Evolutionary conservation across 2,888 invertebrate genomes (phyloP).

Genomic region (Cantharis rufa): DNA sequence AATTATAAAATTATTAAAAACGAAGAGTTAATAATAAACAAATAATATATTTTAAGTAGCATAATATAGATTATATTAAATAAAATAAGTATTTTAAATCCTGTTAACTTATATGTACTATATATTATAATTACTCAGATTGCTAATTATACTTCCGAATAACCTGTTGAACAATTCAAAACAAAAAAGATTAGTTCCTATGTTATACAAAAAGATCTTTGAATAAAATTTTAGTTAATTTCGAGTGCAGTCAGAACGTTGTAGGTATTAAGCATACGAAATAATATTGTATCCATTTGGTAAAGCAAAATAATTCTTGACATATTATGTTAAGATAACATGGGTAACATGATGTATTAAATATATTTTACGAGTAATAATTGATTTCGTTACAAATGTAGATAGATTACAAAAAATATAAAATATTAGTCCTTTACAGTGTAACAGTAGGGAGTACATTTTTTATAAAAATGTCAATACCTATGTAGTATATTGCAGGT

Average conservation of each 20-base stretch:
- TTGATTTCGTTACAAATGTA: not conserved
- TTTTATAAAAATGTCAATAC: not conserved
- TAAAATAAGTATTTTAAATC: no score
- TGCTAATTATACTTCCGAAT: not conserved
- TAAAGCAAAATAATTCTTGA: not conserved
- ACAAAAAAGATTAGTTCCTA: not conserved
- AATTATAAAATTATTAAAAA: no score
- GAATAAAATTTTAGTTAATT: not conserved
- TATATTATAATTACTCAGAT: not conserved
- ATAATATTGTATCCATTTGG: not conserved
- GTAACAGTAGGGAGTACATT: no score
- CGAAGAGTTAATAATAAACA: no score
- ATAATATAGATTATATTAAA: no score
- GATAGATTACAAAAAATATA: not conserved
- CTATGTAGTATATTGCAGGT: not conserved
- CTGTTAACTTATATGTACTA: not conserved
- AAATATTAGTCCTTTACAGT: no score
- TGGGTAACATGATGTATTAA: not conserved
- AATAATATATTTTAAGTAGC: no score
- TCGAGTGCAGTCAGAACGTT: not conserved
- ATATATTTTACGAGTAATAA: not conserved
- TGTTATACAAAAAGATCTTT: not conserved
- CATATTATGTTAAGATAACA: not conserved
- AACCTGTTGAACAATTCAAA: not conserved
- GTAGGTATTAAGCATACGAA: not conserved